Base-by-base conservation (phyloP, 2,113 vertebrate species). In the Hemibagrus wyckioides region DNA sequence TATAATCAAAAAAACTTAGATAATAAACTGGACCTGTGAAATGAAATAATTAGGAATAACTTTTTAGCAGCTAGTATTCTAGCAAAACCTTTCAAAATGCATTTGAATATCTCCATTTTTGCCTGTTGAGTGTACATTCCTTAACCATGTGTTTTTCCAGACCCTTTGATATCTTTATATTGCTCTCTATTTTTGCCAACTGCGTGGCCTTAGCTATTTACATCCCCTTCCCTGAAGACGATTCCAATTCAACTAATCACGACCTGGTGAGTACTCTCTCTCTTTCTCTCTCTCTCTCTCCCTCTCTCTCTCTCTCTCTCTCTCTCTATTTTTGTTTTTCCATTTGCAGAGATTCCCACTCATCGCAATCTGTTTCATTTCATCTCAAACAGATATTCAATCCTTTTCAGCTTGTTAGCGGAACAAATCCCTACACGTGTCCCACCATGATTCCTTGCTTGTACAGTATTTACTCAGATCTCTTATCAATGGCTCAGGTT, bases 181-280 rank as follows among this genome's bases (percentile, higher is more conserved):
- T 99, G 91, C 93, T 99, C 93, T 97, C 98, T 94, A 99, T 99
- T 96, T 99, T 99, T 98, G 98, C 98, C 96, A 99, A 99, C 96
- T 99, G 98, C 95, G 98, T 99, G 97, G 98, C 98, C 97, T 99
- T 99, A 98, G 98, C 98, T 96, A 96, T 99, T 96, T 99, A 99
- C 95, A 98, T 99, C 94, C 98, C 98, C 89, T 99, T 99, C 93
- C 98, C 98, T 86, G 97, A 98, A 96, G 98, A 99, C 89, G 98
- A 99, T 96, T 99, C 98, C 94, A 99, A 99, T 94, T 98, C 96
- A 94, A 99, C 97, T 92, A 99, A 99, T 95, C 98, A 99, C 95
- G 97, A 99, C 93, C 97, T 99, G 97, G 98, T 99, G 95, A 98
- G 98, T 97, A 91, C 48, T 67, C 28, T 10, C n/a, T 61, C 36